Conservation (phyloP, 1,140 invertebrate genomes). For the Gonatopus flavifemur region DNA sequence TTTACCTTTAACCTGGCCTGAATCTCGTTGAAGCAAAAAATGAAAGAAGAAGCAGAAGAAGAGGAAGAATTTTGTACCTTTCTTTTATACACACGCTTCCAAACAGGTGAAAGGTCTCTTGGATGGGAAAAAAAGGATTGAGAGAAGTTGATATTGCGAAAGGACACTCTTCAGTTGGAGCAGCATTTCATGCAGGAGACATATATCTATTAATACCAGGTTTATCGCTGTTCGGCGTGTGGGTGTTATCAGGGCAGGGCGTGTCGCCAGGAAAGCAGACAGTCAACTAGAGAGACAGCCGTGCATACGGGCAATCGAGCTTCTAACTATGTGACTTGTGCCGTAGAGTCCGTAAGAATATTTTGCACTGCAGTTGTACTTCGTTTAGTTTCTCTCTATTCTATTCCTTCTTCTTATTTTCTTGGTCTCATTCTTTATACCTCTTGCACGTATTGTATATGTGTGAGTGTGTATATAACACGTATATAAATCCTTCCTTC, state of each 20-base stretch:
- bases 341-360: conserved; percentile 41
- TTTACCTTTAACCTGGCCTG: too few relatives aligned
- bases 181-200: too few relatives aligned
- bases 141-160: conserved; percentile 43
- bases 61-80: too few relatives aligned
- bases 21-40: too few relatives aligned
- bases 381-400: conserved; percentile 12
- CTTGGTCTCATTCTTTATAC: not conserved
- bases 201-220: conserved; percentile 51
- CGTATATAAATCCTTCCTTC: too few relatives aligned
- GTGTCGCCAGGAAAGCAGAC: conserved; percentile 48
- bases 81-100: too few relatives aligned
- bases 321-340: conserved; percentile 44
- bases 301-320: not conserved
- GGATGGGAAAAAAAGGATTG: too few relatives aligned
- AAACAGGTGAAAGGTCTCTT: too few relatives aligned
- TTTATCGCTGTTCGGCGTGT: conserved; percentile 51
- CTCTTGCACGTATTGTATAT: not conserved
- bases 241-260: conserved; percentile 56
- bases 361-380: too few relatives aligned
- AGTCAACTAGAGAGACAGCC: conserved; percentile 33
- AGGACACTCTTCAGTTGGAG: too few relatives aligned
- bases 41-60: too few relatives aligned
- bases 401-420: not conserved
- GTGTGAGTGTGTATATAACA: too few relatives aligned